Percentiles rank a stretch among this genome's conserved stretches.
Conservation (phyloP, 2,797 vertebrate species). For the Carduelis carduelis region DNA sequence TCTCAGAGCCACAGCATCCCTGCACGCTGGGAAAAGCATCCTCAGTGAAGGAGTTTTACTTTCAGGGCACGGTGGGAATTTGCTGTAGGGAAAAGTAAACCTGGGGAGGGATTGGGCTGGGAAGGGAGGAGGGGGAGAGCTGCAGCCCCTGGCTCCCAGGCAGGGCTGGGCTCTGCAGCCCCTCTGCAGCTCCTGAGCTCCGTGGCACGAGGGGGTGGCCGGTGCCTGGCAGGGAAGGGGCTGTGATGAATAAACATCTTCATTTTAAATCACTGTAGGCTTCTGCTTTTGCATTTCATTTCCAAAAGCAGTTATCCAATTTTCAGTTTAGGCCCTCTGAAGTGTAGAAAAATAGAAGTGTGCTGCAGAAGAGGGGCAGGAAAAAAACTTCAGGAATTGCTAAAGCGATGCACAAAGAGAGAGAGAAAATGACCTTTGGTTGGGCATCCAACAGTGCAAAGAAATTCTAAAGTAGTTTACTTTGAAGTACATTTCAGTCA, state of each 20-base stretch:
- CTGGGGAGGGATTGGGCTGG: background rate
- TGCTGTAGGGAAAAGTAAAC: constrained; percentile 9
- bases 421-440: constrained; percentile 61
- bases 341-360: constrained; percentile 9
- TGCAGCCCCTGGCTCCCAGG: background rate
- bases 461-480: constrained; percentile 55
- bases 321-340: constrained; percentile 35
- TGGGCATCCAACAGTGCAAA: constrained; percentile 48
- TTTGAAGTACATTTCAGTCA: constrained; percentile 61
- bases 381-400: background rate
- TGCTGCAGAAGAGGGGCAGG: background rate
- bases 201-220: background rate
- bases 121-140: background rate
- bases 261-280: background rate
- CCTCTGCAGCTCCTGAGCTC: background rate
- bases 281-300: constrained; percentile 21
- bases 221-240: background rate
- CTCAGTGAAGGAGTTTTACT: background rate
- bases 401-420: constrained; percentile 42
- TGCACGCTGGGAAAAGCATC: background rate
- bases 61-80: background rate
- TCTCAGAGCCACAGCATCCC: background rate
- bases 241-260: constrained; percentile 6
- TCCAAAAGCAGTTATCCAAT: background rate
- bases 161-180: background rate